phyloP scores from a whole-genome alignment of 2,113 vertebrate species.

The Holacanthus passer region DNA sequence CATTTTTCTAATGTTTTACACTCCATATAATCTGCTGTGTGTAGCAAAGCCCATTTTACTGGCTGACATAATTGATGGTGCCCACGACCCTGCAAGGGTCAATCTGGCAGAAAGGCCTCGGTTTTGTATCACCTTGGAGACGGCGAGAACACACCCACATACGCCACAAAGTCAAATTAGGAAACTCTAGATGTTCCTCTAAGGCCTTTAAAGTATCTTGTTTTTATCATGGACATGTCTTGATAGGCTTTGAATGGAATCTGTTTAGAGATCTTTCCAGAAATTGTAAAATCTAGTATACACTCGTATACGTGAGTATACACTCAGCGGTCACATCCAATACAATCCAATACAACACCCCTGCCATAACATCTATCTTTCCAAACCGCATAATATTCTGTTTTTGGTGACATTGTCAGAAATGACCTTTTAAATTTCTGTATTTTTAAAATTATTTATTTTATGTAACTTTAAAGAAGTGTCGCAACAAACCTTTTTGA shows the following conservation, averaged over 20 bases:
- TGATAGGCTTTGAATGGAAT: background rate
- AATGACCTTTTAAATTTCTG: too few relatives aligned
- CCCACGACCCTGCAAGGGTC: conserved; percentile 80
- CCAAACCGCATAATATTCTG: too few relatives aligned
- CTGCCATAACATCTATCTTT: background rate
- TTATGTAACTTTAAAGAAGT: conserved; percentile 1
- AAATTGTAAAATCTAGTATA: background rate
- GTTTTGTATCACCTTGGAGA: conserved; percentile 86
- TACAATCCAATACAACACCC: background rate
- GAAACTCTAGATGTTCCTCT: background rate
- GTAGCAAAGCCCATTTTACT: conserved; percentile 83
- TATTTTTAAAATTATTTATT: too few relatives aligned
- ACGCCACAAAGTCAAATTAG: conserved; percentile 11
- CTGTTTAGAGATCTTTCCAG: conserved; percentile 8
- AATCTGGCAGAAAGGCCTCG: conserved; percentile 86
- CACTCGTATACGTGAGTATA: too few relatives aligned
- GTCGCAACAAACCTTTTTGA: background rate
- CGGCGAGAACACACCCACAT: conserved; percentile 48
- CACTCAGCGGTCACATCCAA: background rate
- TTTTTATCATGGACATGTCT: background rate
- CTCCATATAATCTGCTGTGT: conserved; percentile 95
- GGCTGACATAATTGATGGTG: conserved; percentile 89
- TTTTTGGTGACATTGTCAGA: background rate
- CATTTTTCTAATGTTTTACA: conserved; percentile 94
- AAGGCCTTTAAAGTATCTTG: background rate